phyloP scores from a whole-genome alignment of 2,113 vertebrate genomes.

The Mormyrus iriodes region DNA sequence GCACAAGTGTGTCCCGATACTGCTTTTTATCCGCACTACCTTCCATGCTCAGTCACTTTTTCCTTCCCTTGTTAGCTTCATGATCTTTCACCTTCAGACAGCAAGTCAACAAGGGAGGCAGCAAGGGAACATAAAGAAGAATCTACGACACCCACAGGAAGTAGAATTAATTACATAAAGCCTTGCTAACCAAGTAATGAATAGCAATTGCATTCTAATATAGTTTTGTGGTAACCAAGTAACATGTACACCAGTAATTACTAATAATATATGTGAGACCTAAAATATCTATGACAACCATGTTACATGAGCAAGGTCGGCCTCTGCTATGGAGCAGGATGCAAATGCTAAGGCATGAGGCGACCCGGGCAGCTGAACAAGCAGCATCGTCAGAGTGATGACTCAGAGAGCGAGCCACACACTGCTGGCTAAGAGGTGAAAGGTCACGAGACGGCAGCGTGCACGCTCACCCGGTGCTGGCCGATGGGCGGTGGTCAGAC shows the following conservation, averaged over 20 bases:
- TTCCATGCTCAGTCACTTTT: background rate
- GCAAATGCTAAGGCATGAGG: background rate
- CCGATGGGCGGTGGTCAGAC: constrained; percentile 63
- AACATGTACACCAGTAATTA: background rate
- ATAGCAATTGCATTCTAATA: background rate
- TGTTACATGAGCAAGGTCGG: background rate
- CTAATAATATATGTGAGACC: background rate
- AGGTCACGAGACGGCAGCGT: background rate
- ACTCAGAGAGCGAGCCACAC: background rate
- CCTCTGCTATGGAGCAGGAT: background rate
- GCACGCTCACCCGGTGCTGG: constrained; percentile 62
- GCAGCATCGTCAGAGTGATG: background rate
- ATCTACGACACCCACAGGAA: background rate
- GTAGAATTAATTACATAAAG: background rate
- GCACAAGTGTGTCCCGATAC: background rate
- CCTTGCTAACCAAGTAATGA: background rate
- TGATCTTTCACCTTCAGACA: background rate
- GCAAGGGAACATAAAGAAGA: background rate
- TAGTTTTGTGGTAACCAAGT: background rate
- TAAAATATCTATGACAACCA: background rate
- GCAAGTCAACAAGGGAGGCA: background rate
- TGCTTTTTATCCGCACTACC: background rate
- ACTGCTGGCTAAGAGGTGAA: background rate
- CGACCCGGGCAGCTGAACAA: background rate
- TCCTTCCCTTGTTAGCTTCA: background rate